Conservation (phyloP, 1,140 invertebrate species). For the Drosophila sp. region DNA sequence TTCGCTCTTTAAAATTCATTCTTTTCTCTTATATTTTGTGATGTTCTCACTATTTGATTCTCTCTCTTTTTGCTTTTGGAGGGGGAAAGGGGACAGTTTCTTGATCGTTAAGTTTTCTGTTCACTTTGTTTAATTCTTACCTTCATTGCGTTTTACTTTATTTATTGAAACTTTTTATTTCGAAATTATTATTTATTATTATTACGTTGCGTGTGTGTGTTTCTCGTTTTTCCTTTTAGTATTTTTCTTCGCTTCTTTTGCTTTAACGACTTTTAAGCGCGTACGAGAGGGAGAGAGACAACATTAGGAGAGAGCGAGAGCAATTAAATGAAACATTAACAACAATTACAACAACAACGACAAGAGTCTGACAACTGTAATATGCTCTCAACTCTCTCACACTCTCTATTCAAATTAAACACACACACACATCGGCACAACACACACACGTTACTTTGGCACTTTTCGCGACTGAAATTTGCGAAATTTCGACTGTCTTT, state of each 20-base stretch:
- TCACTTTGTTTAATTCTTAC: constrained; percentile 72
- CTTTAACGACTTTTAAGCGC: constrained; percentile 43
- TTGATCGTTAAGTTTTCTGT: constrained; percentile 59
- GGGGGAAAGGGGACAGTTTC: constrained; percentile 30
- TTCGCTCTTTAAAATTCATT: constrained; percentile 12
- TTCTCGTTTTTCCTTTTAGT: constrained; percentile 36
- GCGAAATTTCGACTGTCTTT: constrained; percentile 50
- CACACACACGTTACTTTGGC: constrained; percentile 58
- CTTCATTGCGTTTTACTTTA: constrained; percentile 63
- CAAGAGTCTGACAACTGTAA: constrained; percentile 13
- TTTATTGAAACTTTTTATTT: constrained; percentile 44
- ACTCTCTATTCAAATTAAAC: constrained; percentile 41
- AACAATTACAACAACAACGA: constrained; percentile 50
- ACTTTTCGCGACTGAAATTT: constrained; percentile 75
- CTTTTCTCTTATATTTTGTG: constrained; percentile 4
- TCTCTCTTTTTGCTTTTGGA: constrained; percentile 27
- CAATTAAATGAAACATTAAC: constrained; percentile 30
- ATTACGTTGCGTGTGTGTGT: constrained; percentile 44
- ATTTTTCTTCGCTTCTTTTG: constrained; percentile 36
- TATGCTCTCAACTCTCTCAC: constrained; percentile 19
- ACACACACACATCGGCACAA: constrained; percentile 51
- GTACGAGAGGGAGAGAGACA: constrained; percentile 44
- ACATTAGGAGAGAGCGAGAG: constrained; percentile 39
- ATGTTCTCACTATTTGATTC: neutral
- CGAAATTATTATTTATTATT: constrained; percentile 45